These are phyloP conservation scores for Pelvicachromis taeniatus DNA, from an alignment of 2,113 vertebrate genomes.

Conservation along the genomic window DNA sequence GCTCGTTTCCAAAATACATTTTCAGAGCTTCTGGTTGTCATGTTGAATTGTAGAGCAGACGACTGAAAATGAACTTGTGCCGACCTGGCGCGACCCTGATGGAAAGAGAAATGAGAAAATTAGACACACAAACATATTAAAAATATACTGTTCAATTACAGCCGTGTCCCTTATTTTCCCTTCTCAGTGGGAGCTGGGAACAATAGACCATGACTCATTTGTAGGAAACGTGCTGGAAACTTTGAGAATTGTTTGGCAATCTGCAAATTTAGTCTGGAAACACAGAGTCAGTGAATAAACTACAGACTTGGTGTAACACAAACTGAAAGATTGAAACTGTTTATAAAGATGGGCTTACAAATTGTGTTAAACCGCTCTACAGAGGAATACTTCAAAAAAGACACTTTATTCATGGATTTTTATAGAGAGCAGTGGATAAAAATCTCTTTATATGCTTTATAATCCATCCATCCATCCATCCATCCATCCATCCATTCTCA, in stretches of 20 bases:
- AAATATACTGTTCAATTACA: background rate
- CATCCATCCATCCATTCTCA: too few relatives aligned
- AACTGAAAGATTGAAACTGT: background rate
- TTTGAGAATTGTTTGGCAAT: slow-evolving; percentile 15
- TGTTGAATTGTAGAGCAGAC: background rate
- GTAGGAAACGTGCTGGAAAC: slow-evolving; percentile 12
- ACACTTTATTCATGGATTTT: background rate
- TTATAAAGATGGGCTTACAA: background rate
- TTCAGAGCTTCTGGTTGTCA: background rate
- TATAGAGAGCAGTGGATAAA: background rate
- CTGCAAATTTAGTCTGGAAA: background rate
- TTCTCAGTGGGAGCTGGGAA: background rate
- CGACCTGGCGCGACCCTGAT: background rate
- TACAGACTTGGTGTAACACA: background rate
- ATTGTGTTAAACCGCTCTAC: background rate
- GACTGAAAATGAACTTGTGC: background rate
- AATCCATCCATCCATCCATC: too few relatives aligned
- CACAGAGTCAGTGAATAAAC: background rate
- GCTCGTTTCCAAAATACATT: background rate
- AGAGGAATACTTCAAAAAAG: background rate
- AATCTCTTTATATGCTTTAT: background rate
- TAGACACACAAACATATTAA: background rate
- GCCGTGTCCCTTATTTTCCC: background rate
- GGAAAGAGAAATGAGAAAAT: background rate
- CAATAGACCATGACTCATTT: slow-evolving; percentile 31